A percentile compares a stretch with the other conserved stretches of the same genome.
These are phyloP conservation scores for Dicerorhinus sumatrensis DNA, from an alignment of 2,113 vertebrate genomes.

Conservation along the genomic window DNA sequence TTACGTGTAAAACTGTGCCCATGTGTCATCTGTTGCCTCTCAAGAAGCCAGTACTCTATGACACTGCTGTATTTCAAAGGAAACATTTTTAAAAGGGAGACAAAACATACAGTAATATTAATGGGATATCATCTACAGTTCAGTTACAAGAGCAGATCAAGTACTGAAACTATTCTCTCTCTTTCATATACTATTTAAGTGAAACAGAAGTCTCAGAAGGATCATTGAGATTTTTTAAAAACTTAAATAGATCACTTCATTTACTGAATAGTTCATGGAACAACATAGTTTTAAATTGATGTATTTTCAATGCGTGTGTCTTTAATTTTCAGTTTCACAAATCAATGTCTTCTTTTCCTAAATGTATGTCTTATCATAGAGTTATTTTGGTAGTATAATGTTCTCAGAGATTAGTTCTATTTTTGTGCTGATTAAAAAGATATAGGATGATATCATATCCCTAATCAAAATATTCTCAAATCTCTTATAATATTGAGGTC, in stretches of 20 bases:
- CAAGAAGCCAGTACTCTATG: not conserved
- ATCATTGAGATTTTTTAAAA: not conserved
- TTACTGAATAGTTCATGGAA: not conserved
- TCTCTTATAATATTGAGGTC: constrained; percentile 1
- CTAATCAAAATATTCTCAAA: constrained; percentile 13
- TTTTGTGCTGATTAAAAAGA: not conserved
- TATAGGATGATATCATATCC: not conserved
- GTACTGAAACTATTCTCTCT: not conserved
- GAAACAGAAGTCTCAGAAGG: not conserved
- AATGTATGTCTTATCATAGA: not conserved
- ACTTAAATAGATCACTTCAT: not conserved
- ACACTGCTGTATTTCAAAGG: not conserved
- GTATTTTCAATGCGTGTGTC: not conserved
- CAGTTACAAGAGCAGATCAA: not conserved
- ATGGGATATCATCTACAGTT: not conserved
- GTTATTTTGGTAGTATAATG: not conserved
- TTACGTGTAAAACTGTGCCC: not conserved
- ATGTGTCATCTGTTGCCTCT: not conserved
- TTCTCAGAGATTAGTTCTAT: not conserved
- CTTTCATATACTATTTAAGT: not conserved
- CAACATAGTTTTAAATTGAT: not conserved
- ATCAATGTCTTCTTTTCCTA: not conserved
- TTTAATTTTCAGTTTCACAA: not conserved
- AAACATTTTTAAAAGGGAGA: not conserved
- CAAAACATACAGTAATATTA: not conserved